Evolutionary conservation across 1,140 invertebrate genomes (phyloP).

Genomic region (Microplitis demolitor): DNA sequence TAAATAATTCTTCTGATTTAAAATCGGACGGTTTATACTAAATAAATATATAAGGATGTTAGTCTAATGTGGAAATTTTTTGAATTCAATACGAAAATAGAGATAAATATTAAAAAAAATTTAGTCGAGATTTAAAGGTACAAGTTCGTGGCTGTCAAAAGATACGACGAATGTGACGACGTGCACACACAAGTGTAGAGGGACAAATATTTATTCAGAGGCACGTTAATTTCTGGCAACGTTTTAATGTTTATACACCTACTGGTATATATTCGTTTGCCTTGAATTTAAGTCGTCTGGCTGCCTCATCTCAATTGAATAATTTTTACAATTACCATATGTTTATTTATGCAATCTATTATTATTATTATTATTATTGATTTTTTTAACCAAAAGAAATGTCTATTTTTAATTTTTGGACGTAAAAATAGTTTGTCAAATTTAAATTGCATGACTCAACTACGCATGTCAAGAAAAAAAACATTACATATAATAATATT

Average conservation of each 20-base stretch:
- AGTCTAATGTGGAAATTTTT: too few relatives aligned
- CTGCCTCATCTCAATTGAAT: conserved; percentile 4
- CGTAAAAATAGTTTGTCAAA: too few relatives aligned
- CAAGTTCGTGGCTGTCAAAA: neutral
- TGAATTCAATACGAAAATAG: too few relatives aligned
- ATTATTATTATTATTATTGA: too few relatives aligned
- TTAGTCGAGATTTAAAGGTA: neutral
- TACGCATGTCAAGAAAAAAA: too few relatives aligned
- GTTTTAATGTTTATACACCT: conserved; percentile 43
- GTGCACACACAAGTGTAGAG: conserved; percentile 26
- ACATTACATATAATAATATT: too few relatives aligned
- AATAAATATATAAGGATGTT: too few relatives aligned
- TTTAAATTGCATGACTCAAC: too few relatives aligned
- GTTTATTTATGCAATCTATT: neutral
- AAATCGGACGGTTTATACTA: too few relatives aligned
- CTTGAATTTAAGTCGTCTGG: conserved; percentile 22
- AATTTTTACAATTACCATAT: neutral
- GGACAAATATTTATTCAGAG: conserved; percentile 54
- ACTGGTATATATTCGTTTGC: conserved; percentile 38
- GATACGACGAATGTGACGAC: conserved; percentile 17
- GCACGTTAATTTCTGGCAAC: conserved; percentile 36
- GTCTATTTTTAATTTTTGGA: too few relatives aligned
- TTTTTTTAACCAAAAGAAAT: too few relatives aligned
- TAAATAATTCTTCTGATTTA: too few relatives aligned
- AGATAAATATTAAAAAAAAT: neutral